Conservation (phyloP, 2,888 invertebrate species). For the Ganaspis brasiliensis region DNA sequence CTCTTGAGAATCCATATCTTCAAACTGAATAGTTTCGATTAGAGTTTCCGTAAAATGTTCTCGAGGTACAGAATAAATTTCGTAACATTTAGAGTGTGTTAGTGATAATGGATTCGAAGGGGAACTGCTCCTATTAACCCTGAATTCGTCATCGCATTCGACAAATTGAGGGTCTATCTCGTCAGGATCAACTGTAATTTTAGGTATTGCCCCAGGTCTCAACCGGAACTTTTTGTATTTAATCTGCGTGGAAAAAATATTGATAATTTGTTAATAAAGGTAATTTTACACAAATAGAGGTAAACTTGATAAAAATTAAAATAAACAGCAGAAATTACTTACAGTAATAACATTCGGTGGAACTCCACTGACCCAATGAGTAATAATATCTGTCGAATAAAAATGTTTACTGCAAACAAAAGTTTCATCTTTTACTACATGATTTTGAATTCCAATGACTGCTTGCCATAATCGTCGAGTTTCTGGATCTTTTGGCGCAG, state of each 20-base stretch:
- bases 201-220: slow-evolving; percentile 72
- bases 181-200: slow-evolving; percentile 52
- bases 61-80: slow-evolving; percentile 49
- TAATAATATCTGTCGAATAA: slow-evolving; percentile 74
- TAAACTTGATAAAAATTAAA: too few species aligned
- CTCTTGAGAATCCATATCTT: slow-evolving; percentile 39
- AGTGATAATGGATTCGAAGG: background rate
- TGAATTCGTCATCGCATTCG: slow-evolving; percentile 53
- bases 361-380: slow-evolving; percentile 77
- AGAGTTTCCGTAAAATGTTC: slow-evolving; percentile 53
- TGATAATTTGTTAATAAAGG: too few species aligned
- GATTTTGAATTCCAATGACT: slow-evolving; percentile 73
- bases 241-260: slow-evolving; percentile 51
- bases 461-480: slow-evolving; percentile 75
- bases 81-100: background rate
- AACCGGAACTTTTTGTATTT: slow-evolving; percentile 76
- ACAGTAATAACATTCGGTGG: slow-evolving; percentile 77
- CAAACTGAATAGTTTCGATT: background rate
- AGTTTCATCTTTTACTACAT: slow-evolving; percentile 74
- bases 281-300: too few species aligned
- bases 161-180: slow-evolving; percentile 23
- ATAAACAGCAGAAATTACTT: too few species aligned
- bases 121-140: slow-evolving; percentile 55
- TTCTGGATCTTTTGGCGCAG: slow-evolving; percentile 76
- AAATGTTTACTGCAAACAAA: slow-evolving; percentile 78